A percentile compares a stretch with the other conserved stretches of the same genome.
Evolutionary conservation across 2,113 vertebrate genomes (phyloP).

Genomic region (Parus major): DNA sequence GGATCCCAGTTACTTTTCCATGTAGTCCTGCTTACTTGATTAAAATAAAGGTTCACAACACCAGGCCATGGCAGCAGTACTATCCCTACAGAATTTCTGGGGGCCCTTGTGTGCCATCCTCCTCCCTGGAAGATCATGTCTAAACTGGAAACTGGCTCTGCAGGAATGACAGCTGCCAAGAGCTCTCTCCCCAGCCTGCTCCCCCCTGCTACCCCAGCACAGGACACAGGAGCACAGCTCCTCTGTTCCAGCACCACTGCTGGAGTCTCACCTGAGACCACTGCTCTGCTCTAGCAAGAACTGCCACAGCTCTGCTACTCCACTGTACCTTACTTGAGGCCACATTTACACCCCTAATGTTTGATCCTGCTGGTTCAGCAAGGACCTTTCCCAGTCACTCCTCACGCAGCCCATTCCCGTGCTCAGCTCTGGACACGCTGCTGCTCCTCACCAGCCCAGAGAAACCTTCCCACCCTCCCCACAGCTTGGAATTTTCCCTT

Average conservation of each 20-base stretch:
- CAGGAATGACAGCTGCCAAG: not conserved
- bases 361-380: not conserved
- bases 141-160: not conserved
- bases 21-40: not conserved
- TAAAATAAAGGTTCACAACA: not conserved
- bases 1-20: not conserved
- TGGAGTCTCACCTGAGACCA: not conserved
- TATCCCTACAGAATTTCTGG: not conserved
- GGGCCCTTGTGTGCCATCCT: not conserved
- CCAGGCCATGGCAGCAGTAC: not conserved
- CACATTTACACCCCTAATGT: accelerated
- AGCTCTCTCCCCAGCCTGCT: not conserved
- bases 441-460: not conserved
- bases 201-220: not conserved
- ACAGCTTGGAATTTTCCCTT: not conserved
- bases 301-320: not conserved
- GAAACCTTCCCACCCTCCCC: not conserved
- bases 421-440: not conserved
- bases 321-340: not conserved
- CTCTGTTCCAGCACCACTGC: accelerated
- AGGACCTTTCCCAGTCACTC: not conserved
- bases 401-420: not conserved
- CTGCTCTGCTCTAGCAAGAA: not conserved
- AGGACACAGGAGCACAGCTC: not conserved
- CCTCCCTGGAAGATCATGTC: not conserved